Evolutionary conservation across 2,797 vertebrate species (phyloP).

Genomic region (Arremon aurantiirostris): DNA sequence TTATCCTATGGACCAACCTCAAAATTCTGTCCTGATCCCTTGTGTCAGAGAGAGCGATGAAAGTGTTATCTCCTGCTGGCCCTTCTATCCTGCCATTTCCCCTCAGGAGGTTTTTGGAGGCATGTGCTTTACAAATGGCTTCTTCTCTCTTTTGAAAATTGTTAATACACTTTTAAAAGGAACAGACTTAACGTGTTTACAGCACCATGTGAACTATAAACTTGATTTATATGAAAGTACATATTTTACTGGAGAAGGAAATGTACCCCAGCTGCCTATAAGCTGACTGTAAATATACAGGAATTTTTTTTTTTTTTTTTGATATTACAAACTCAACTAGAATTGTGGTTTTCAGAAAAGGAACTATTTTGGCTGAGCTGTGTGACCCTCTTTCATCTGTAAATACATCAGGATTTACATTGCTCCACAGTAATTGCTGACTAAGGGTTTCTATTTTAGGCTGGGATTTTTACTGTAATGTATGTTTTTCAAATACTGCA

Average conservation of each 20-base stretch:
- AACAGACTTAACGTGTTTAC: constrained; percentile 28
- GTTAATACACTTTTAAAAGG: constrained; percentile 37
- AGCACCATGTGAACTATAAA: constrained; percentile 12
- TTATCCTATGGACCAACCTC: background rate
- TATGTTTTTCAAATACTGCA: constrained; percentile 7
- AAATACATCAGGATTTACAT: constrained; percentile 32
- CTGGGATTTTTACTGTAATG: background rate
- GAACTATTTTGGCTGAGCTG: constrained; percentile 6
- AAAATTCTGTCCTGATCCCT: background rate
- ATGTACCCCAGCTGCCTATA: constrained; percentile 21
- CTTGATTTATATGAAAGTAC: constrained; percentile 38
- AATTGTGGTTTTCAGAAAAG: constrained; percentile 19
- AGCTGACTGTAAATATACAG: constrained; percentile 20
- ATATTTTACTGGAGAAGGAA: constrained; percentile 33
- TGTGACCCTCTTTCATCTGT: constrained; percentile 22
- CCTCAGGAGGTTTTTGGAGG: background rate
- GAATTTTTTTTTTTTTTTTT: background rate
- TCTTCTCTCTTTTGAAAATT: constrained; percentile 7
- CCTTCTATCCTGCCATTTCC: background rate
- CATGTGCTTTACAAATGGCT: constrained; percentile 9
- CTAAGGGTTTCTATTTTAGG: constrained; percentile 44
- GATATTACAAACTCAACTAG: background rate
- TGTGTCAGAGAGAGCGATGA: background rate
- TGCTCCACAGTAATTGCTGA: constrained; percentile 14
- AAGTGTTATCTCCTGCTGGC: background rate